Conservation (phyloP, 2,888 invertebrate genomes). For the Andrena flavipes region DNA sequence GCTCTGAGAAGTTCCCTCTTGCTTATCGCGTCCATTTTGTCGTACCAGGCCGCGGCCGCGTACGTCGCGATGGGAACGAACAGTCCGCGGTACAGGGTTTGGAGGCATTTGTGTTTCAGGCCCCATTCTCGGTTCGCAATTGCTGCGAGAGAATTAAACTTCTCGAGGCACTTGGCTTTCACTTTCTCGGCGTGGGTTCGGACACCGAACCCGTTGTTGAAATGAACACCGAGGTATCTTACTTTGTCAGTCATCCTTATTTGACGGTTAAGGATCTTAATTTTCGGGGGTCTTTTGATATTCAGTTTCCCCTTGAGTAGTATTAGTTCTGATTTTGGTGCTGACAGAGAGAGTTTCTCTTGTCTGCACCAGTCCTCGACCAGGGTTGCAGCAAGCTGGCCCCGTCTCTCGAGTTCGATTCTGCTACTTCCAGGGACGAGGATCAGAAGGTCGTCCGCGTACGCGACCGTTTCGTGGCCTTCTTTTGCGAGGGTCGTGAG, state of each 20-base stretch:
- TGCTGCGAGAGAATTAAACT: background rate
- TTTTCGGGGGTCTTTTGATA: background rate
- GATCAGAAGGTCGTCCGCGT: too few species aligned
- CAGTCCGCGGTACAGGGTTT: too few species aligned
- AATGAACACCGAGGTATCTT: conserved; percentile 11
- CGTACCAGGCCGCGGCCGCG: too few species aligned
- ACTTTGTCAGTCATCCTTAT: background rate
- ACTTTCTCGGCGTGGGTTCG: background rate
- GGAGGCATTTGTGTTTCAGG: background rate
- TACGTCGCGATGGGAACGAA: too few species aligned
- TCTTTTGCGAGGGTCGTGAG: too few species aligned
- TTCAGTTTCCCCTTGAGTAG: conserved; percentile 12
- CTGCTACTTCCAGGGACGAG: too few species aligned
- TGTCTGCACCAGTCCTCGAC: too few species aligned
- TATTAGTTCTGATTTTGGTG: background rate
- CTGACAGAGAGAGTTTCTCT: too few species aligned
- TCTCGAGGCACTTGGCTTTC: background rate
- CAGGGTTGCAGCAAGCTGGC: too few species aligned
- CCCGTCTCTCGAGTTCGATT: too few species aligned
- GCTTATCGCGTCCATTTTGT: background rate
- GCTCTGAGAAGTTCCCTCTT: background rate
- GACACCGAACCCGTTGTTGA: background rate
- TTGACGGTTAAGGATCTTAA: background rate
- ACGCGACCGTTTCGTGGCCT: too few species aligned
- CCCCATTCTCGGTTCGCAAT: background rate